Evolutionary conservation across 2,797 vertebrate genomes (phyloP).

Genomic region (Mionectes olivaceus): DNA sequence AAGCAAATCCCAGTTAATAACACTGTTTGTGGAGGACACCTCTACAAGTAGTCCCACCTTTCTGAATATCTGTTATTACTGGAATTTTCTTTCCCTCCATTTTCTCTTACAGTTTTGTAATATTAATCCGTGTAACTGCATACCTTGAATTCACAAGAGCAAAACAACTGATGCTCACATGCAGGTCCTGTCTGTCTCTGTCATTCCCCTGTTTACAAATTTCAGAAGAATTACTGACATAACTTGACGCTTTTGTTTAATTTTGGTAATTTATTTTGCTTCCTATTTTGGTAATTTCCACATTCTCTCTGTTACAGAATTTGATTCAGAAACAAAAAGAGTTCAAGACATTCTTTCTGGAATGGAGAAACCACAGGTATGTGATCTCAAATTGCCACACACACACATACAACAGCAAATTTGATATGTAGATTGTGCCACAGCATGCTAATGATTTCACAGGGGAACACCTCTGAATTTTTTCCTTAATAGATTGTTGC

Average conservation of each 20-base stretch:
- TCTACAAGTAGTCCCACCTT: not conserved
- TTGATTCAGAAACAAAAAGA: slow-evolving; percentile 93
- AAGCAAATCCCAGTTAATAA: not conserved
- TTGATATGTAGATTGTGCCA: not conserved
- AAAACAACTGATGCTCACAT: not conserved
- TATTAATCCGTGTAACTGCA: not conserved
- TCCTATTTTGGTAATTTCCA: not conserved
- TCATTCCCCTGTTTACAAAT: not conserved
- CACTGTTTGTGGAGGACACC: not conserved
- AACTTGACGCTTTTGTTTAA: not conserved
- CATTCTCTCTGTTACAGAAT: slow-evolving; percentile 83
- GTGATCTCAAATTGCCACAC: slow-evolving; percentile 63
- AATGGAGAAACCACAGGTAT: slow-evolving; percentile 96
- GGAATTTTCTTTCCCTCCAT: not conserved
- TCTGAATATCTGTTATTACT: not conserved
- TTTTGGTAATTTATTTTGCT: slow-evolving; percentile 36
- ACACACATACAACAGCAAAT: not conserved
- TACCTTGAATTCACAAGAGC: not conserved
- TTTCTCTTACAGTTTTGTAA: not conserved
- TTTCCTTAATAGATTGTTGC: not conserved
- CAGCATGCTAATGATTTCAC: not conserved
- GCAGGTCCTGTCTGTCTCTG: not conserved
- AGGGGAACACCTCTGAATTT: not conserved
- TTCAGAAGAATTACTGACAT: not conserved
- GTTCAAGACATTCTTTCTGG: slow-evolving; percentile 94